Conservation (phyloP, 2,113 vertebrate genomes). For the Ancistrus triradiatus region DNA sequence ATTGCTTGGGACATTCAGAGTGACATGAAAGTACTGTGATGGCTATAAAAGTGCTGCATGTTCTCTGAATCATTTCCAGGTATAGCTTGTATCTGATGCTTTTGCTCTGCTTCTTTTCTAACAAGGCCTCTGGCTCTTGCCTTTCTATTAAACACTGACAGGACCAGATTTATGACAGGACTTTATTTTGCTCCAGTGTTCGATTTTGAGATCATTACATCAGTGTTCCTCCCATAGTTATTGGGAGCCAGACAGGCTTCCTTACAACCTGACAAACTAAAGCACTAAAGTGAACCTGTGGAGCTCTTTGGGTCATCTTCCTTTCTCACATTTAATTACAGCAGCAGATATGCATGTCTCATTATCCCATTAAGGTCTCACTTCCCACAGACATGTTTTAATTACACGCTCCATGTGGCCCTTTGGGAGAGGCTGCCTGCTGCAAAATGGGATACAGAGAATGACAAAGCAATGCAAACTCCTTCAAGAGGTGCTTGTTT, state of each 20-base stretch:
- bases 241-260: not conserved
- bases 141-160: not conserved
- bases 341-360: slow-evolving; percentile 23
- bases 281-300: slow-evolving; percentile 14
- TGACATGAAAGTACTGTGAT: too few relatives aligned
- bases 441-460: slow-evolving; percentile 12
- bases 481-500: too few relatives aligned
- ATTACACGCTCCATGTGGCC: slow-evolving; percentile 38
- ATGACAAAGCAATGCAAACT: slow-evolving; percentile 5
- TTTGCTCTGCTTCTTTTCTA: too few relatives aligned
- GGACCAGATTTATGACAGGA: not conserved
- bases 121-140: not conserved
- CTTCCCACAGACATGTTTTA: slow-evolving; percentile 39
- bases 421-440: slow-evolving; percentile 7
- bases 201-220: not conserved
- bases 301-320: not conserved
- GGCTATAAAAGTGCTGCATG: too few relatives aligned
- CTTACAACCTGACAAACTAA: not conserved
- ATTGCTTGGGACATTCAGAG: too few relatives aligned
- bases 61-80: too few relatives aligned
- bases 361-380: slow-evolving; percentile 39
- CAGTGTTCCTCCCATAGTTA: not conserved
- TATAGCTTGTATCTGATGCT: too few relatives aligned
- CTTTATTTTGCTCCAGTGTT: not conserved
- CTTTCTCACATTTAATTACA: slow-evolving; percentile 30